Evolutionary conservation across 2,113 vertebrate species (phyloP).

Genomic region (Mobula birostris): DNA sequence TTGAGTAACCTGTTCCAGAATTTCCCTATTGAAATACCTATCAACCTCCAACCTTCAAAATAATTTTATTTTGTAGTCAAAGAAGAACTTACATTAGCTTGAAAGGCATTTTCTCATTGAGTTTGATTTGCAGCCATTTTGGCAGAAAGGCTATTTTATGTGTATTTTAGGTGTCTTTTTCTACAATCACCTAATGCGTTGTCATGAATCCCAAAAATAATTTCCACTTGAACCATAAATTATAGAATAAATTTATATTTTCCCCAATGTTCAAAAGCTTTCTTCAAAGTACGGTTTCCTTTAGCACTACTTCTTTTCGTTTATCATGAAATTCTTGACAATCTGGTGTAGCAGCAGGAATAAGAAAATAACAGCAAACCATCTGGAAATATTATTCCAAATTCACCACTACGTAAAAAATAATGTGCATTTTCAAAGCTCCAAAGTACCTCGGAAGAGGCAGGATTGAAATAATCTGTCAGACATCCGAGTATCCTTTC

Average conservation of each 20-base stretch:
- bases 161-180: background rate
- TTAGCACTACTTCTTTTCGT: background rate
- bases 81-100: background rate
- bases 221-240: conserved; percentile 17
- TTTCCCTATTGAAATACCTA: background rate
- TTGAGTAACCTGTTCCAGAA: background rate
- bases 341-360: background rate
- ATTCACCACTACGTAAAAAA: background rate
- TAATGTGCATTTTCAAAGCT: background rate
- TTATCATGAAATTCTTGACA: background rate
- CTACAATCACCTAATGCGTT: background rate
- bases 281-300: background rate
- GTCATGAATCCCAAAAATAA: conserved; percentile 1
- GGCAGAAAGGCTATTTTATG: background rate
- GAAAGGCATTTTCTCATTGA: background rate
- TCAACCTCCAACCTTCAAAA: background rate
- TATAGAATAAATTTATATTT: background rate
- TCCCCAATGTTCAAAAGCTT: background rate
- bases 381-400: background rate
- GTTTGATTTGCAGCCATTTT: background rate
- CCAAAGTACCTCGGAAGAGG: background rate
- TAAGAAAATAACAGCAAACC: background rate
- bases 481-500: background rate
- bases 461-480: background rate
- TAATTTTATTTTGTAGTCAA: background rate